These are phyloP conservation scores for Prochilodus magdalenae DNA, from an alignment of 2,113 vertebrate genomes.

Conservation along the genomic window DNA sequence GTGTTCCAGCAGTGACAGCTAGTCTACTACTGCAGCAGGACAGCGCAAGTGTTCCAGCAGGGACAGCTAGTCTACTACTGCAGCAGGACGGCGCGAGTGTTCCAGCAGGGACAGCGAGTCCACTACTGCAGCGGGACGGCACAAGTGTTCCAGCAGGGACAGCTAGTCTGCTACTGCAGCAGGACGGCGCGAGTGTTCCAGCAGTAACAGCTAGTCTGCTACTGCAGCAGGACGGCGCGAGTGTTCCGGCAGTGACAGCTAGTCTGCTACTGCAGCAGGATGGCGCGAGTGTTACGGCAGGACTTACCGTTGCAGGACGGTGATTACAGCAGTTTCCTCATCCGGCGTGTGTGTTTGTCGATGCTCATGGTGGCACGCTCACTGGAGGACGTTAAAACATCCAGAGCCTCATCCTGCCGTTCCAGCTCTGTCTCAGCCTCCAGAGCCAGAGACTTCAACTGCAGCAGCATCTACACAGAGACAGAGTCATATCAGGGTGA, in stretches of 20 bases:
- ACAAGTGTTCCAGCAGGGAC: background rate
- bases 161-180: too few species aligned
- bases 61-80: background rate
- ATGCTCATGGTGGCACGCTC: slow-evolving; percentile 82
- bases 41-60: background rate
- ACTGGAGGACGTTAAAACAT: slow-evolving; percentile 78
- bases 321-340: slow-evolving; percentile 82
- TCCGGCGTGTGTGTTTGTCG: slow-evolving; percentile 85
- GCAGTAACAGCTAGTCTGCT: too few species aligned
- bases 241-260: background rate
- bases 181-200: too few species aligned
- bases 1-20: too few species aligned
- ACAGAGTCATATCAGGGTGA: background rate
- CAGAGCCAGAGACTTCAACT: slow-evolving; percentile 89
- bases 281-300: background rate
- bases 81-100: background rate
- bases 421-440: slow-evolving; percentile 89
- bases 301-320: slow-evolving; percentile 7
- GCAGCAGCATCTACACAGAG: slow-evolving; percentile 85
- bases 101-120: background rate
- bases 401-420: slow-evolving; percentile 87
- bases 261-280: too few species aligned
- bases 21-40: background rate
- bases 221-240: too few species aligned
- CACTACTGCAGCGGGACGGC: background rate